Evolutionary conservation across 2,113 vertebrate genomes (phyloP).

Genomic region (Gnathonemus longibarbis): DNA sequence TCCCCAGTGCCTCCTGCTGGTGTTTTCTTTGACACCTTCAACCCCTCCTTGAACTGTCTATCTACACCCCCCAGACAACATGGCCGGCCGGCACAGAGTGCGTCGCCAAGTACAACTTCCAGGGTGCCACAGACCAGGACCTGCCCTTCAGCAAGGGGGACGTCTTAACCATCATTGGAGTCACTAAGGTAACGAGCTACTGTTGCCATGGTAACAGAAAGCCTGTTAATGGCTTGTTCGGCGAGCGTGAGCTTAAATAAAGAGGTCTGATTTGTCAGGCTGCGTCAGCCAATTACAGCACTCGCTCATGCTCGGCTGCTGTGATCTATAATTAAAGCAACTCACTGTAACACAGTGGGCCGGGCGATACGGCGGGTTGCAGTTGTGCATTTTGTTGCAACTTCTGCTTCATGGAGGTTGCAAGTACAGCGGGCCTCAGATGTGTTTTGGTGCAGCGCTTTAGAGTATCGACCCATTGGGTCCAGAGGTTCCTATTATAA

Average conservation of each 20-base stretch:
- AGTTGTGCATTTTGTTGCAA: background rate
- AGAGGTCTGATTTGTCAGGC: background rate
- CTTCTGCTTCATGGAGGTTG: background rate
- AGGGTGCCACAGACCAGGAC: conserved; percentile 85
- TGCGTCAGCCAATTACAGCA: conserved; percentile 10
- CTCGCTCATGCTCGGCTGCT: background rate
- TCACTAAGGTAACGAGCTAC: conserved; percentile 77
- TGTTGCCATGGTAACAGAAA: background rate
- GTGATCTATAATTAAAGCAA: background rate
- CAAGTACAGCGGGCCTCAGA: background rate
- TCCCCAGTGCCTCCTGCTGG: background rate
- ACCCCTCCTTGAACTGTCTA: background rate
- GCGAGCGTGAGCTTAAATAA: background rate
- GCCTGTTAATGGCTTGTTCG: background rate
- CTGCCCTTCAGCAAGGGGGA: conserved; percentile 94
- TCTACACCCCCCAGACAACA: conserved; percentile 39
- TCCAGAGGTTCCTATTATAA: background rate
- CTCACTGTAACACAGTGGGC: background rate
- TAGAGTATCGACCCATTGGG: background rate
- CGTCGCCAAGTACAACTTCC: conserved; percentile 93
- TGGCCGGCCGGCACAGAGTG: conserved; percentile 93
- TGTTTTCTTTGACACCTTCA: background rate
- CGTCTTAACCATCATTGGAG: conserved; percentile 82
- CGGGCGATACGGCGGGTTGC: background rate
- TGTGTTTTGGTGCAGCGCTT: background rate